Evolutionary conservation across 2,888 invertebrate species (phyloP).

Genomic region (Neria commutata): DNA sequence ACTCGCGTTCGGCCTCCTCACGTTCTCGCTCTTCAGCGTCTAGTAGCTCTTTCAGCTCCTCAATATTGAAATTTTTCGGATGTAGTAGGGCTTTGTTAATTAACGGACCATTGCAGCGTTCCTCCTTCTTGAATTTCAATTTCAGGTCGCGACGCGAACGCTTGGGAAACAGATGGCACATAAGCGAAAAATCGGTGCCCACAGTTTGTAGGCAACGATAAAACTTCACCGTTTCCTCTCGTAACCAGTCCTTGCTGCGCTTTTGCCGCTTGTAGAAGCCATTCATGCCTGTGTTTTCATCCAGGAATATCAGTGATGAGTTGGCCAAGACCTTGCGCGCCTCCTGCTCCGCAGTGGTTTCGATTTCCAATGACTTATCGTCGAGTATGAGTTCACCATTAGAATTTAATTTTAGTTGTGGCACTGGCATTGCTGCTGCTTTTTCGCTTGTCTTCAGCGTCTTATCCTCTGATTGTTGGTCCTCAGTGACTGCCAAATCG

Average conservation of each 20-base stretch:
- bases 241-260: slow-evolving; percentile 76
- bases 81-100: slow-evolving; percentile 78
- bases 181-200: slow-evolving; percentile 92
- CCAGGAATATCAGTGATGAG: slow-evolving; percentile 70
- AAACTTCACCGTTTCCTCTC: slow-evolving; percentile 85
- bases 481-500: slow-evolving; percentile 1
- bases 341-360: slow-evolving; percentile 71
- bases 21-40: slow-evolving; percentile 61
- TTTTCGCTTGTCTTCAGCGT: slow-evolving; percentile 28
- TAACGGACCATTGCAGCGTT: slow-evolving; percentile 73
- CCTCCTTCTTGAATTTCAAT: slow-evolving; percentile 92
- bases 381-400: slow-evolving; percentile 86
- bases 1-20: slow-evolving; percentile 40
- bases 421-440: slow-evolving; percentile 68
- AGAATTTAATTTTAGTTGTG: slow-evolving; percentile 84
- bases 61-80: slow-evolving; percentile 72
- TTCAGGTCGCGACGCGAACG: slow-evolving; percentile 84
- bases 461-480: slow-evolving; percentile 26
- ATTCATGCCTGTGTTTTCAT: slow-evolving; percentile 64
- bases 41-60: slow-evolving; percentile 67
- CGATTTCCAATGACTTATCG: slow-evolving; percentile 77
- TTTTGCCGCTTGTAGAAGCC: slow-evolving; percentile 73
- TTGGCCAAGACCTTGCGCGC: slow-evolving; percentile 70
- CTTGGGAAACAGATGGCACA: slow-evolving; percentile 82
- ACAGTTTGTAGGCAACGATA: slow-evolving; percentile 87